phyloP scores from a whole-genome alignment of 2,888 invertebrate species.

The Drosophila ezoana region DNA sequence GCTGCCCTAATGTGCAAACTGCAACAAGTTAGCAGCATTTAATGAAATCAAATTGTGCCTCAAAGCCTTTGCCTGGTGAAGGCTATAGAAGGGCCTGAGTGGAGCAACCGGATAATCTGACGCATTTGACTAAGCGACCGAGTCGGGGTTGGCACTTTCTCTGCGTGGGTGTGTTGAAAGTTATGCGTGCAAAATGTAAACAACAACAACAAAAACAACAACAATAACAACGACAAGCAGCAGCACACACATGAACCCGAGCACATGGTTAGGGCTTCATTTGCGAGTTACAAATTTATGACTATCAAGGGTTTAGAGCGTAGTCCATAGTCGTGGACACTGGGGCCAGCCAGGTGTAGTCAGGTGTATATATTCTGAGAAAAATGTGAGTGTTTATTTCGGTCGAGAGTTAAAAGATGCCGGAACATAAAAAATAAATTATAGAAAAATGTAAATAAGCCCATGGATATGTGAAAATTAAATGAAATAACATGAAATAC shows the following conservation, averaged over 20 bases:
- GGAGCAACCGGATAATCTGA: constrained; percentile 19
- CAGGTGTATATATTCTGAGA: neutral
- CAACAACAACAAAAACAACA: constrained; percentile 47
- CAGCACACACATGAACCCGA: constrained; percentile 12
- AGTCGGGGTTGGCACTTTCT: neutral
- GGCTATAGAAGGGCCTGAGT: neutral
- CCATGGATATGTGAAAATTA: constrained; percentile 12
- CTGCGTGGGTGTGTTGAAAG: constrained; percentile 42
- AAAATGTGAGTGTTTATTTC: constrained; percentile 2
- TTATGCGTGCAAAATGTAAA: constrained; percentile 62
- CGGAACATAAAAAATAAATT: constrained; percentile 10
- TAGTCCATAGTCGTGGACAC: constrained; percentile 11
- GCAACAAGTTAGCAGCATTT: constrained; percentile 64
- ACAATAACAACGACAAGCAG: neutral
- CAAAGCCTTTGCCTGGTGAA: constrained; percentile 1
- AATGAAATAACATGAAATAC: constrained; percentile 6
- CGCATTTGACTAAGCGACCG: constrained; percentile 1
- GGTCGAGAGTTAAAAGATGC: neutral
- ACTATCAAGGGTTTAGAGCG: constrained; percentile 25
- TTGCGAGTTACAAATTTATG: constrained; percentile 63
- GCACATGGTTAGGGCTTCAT: constrained; percentile 48
- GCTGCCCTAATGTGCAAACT: constrained; percentile 59
- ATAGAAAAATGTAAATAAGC: neutral
- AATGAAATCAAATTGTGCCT: constrained; percentile 54
- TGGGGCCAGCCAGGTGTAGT: constrained; percentile 4